Conservation (phyloP, 2,797 vertebrate genomes). For the Enteromius argenteus region DNA sequence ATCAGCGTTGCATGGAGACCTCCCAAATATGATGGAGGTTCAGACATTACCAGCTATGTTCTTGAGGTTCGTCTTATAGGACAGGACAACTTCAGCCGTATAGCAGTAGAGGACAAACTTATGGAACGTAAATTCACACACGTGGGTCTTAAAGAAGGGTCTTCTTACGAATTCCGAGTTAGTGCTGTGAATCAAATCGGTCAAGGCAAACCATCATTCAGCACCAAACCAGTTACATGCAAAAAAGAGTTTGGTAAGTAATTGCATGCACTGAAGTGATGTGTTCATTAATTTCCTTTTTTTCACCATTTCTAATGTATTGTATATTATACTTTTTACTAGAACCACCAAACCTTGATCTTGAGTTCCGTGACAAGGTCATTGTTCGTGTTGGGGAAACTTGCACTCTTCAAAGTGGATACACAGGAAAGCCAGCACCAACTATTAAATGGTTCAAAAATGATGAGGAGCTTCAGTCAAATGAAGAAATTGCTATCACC, state of each 20-base stretch:
- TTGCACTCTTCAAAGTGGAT: conserved; percentile 88
- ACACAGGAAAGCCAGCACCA: conserved; percentile 89
- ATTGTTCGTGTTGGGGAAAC: conserved; percentile 91
- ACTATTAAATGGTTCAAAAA: conserved; percentile 91
- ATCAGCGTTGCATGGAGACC: conserved; percentile 92
- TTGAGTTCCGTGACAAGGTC: conserved; percentile 93
- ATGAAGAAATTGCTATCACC: conserved; percentile 84
- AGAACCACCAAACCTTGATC: conserved; percentile 93
- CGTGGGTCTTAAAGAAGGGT: conserved; percentile 89
- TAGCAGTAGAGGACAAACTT: conserved; percentile 88
- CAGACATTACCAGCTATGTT: conserved; percentile 90
- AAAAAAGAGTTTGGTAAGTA: conserved; percentile 93
- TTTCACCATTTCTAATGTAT: neutral
- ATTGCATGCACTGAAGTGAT: neutral
- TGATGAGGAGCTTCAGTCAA: conserved; percentile 84
- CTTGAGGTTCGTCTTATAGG: conserved; percentile 93
- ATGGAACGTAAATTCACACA: conserved; percentile 90
- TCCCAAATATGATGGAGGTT: conserved; percentile 95
- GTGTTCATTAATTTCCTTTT: neutral
- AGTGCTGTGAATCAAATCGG: conserved; percentile 94
- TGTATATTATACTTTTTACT: conserved; percentile 40
- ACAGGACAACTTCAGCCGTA: conserved; percentile 86
- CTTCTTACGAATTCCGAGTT: conserved; percentile 94
- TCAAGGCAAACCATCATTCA: conserved; percentile 93
- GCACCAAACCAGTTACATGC: conserved; percentile 96